Conservation (phyloP, 1,140 invertebrate species). For the Gryon sp. region DNA sequence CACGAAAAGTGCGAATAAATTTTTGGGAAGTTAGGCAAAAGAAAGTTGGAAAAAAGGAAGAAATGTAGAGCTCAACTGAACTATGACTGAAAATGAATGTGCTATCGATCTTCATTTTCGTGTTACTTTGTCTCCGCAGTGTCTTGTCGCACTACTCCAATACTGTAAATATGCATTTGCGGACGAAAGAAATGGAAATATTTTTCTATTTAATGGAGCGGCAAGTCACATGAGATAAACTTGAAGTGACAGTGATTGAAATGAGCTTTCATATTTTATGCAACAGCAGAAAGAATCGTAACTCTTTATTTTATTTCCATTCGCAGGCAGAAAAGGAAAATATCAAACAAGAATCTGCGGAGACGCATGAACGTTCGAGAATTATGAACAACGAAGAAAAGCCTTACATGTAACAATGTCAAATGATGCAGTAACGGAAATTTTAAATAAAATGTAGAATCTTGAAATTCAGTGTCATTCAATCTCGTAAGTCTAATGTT, state of each 20-base stretch:
- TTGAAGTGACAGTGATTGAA: conserved; percentile 40
- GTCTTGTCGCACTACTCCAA: conserved; percentile 5
- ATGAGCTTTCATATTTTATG: conserved; percentile 28
- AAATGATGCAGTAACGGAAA: too few relatives aligned
- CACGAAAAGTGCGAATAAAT: conserved; percentile 18
- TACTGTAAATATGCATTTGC: conserved; percentile 34
- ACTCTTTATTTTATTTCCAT: too few relatives aligned
- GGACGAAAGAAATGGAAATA: conserved; percentile 24
- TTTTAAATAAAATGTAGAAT: too few relatives aligned
- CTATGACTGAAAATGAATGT: conserved; percentile 21
- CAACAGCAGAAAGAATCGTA: too few relatives aligned
- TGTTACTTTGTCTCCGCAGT: conserved; percentile 25
- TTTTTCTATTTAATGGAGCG: conserved; percentile 30
- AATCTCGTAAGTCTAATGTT: too few relatives aligned
- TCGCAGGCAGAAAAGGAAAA: too few relatives aligned
- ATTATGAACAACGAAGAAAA: too few relatives aligned
- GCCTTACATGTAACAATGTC: too few relatives aligned
- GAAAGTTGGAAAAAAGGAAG: not conserved
- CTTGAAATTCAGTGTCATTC: too few relatives aligned
- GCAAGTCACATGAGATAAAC: conserved; percentile 17
- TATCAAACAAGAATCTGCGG: too few relatives aligned
- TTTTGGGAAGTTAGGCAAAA: conserved; percentile 2
- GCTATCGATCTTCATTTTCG: conserved; percentile 38
- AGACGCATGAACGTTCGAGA: too few relatives aligned
- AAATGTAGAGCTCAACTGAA: conserved; percentile 5